Base-by-base conservation (phyloP, 2,797 vertebrate genomes). In the Ibycter americanus region DNA sequence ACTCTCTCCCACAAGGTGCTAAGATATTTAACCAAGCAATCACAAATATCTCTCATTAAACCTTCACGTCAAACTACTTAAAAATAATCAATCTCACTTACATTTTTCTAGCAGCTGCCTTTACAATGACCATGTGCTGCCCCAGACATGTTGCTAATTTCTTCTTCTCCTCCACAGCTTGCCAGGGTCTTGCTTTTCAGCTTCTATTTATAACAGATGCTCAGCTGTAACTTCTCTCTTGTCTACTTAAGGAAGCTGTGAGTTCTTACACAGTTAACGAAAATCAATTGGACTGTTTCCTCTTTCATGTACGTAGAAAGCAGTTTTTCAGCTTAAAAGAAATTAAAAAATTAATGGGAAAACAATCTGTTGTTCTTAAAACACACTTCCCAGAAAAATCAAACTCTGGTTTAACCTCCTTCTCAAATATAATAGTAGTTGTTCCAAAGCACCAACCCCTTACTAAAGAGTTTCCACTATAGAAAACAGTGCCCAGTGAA, bases 381-480 rank as follows among this genome's bases (percentile, higher is more conserved):
- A 56, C 19, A 36, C 31, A 68, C 67, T 87, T 94, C 77, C 58
- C 68, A 19, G 79, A 91, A 90, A 90, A 95, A 95, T 80, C 38
- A 85, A 79, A 87, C 36, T 58, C 51, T 82, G 54, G 46, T 78
- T 92, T 74, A 74, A 74, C 11, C 36, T 92, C 20, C 12, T 83
- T 89, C 9, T 31, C 42, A 63, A 70, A 27, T 51, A 62, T 55
- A 58, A 70, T 83, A 70, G 17, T 31, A 47, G 25, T 25, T 67
- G 17, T 9, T 83, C 81, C 29, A 90, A 81, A 73, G 52, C 36
- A 73, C 19, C 16, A 52, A 12, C 6, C n/a, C 19, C 13, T 67
- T 55, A 63, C 51, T 44, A 66, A 81, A 88, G 61, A 49, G 8
- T 78, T 86, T 74, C 36, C 36, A 26, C n/a, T 23, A 21, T 21